Conservation (phyloP, 2,888 invertebrate genomes). For the Aphrophora alni region DNA sequence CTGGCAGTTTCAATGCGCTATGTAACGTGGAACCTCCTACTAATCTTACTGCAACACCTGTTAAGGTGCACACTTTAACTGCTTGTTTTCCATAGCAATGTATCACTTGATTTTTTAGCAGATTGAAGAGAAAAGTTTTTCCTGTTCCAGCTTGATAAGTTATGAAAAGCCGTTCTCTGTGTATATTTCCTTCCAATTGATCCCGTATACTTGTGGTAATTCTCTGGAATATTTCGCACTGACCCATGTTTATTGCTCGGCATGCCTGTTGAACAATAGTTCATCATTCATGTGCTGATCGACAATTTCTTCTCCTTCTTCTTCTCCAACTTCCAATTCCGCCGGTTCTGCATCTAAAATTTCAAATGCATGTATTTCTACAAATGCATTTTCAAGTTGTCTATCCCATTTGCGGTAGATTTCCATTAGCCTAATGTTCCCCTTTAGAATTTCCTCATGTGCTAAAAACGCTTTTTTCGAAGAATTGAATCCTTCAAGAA, state of each 20-base stretch:
- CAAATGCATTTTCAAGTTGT: constrained; percentile 51
- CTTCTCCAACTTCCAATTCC: neutral
- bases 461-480: constrained; percentile 49
- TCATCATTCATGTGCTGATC: neutral
- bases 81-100: neutral
- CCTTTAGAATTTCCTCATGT: constrained; percentile 42
- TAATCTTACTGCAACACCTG: neutral
- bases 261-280: neutral
- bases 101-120: neutral
- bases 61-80: neutral
- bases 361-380: constrained; percentile 49
- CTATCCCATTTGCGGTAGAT: constrained; percentile 41
- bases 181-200: too few species aligned
- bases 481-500: constrained; percentile 47
- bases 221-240: neutral
- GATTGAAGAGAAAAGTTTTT: neutral
- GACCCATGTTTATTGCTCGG: neutral
- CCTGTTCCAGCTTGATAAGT: neutral
- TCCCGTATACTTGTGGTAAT: too few species aligned
- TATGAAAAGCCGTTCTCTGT: neutral
- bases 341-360: constrained; percentile 41
- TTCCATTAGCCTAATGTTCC: constrained; percentile 43
- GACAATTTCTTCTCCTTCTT: neutral
- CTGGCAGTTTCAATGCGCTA: neutral
- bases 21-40: neutral